A percentile compares a stretch with the other conserved stretches of the same genome.
These are phyloP conservation scores for Emmelina monodactyla DNA, from an alignment of 2,888 invertebrate species.

Conservation along the genomic window DNA sequence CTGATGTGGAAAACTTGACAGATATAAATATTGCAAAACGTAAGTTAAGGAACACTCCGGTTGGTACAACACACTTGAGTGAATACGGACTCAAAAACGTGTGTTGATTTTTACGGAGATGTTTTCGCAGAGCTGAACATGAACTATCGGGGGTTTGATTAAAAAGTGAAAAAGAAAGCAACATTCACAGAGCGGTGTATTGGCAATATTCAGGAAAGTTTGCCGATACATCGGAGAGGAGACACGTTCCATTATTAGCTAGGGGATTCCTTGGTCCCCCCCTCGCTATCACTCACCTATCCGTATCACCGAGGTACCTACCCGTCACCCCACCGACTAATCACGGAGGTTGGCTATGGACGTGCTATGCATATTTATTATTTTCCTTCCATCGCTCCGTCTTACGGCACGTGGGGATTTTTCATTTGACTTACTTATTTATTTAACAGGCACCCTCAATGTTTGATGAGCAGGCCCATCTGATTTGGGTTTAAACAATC, in stretches of 20 bases:
- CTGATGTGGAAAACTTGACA: no score
- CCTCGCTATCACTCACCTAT: conserved; percentile 63
- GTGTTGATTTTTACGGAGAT: no score
- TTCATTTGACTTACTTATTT: conserved; percentile 58
- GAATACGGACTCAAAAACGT: no score
- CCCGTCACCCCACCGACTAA: conserved; percentile 48
- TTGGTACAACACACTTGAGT: no score
- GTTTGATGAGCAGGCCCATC: conserved; percentile 58
- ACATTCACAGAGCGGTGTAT: no score
- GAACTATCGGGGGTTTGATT: no score
- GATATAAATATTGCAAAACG: no score
- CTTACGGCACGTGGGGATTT: conserved; percentile 45
- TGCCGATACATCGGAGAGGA: conserved; percentile 52
- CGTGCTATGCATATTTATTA: conserved; percentile 66
- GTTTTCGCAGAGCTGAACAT: no score
- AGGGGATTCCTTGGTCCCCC: conserved; percentile 50
- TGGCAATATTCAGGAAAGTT: conserved; percentile 62
- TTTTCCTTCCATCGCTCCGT: conserved; percentile 50
- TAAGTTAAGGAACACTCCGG: no score
- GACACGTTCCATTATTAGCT: conserved; percentile 56
- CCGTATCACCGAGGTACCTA: conserved; percentile 43
- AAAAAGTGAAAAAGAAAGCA: no score
- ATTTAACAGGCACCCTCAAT: conserved; percentile 51
- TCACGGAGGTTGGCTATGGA: conserved; percentile 63
- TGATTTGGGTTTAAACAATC: conserved; percentile 41